Evolutionary conservation across 2,797 vertebrate genomes (phyloP), one percentile per base, ranked within the genome.

Genomic region (Scolopax bukidnonensis): DNA sequence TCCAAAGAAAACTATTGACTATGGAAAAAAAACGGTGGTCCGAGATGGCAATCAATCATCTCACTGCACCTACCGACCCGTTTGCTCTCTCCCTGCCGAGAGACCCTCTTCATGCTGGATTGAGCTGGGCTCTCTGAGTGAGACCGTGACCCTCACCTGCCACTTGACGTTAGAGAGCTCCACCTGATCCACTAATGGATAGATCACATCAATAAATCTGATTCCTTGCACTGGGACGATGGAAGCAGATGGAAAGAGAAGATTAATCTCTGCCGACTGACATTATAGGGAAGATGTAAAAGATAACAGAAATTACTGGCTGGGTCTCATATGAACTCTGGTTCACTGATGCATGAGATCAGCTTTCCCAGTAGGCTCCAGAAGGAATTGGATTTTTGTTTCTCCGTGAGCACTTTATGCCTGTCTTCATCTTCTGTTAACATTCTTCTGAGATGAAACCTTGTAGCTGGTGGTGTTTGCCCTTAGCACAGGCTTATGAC

Each of bases 291-390:
- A 88, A 93, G 84, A 95, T 90, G 64, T 89, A 93, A 96, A 95
- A 95, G 90, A 96, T 90, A 96, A 91, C 86, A 93, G 64, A 95
- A 96, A 95, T 95, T 97, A 92, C 92, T 92, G 78, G 54, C 64
- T 94, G 74, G 75, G 78, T 94, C 83, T 93, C 68, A 51, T 41
- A 77, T 85, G 84, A 96, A 87, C 88, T 92, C 84, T 80, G 64
- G 78, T 65, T 94, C 91, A 83, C 25, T 87, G 91, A 92, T 90
- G 93, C 95, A 93, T 88, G 90, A 93, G 93, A 96, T 94, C 94
- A 93, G 88, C 64, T 65, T 90, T 96, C 91, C 90, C 93, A 96
- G 89, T 80, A 92, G 88, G 68, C 84, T 90, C 77, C 80, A 90
- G 71, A 54, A 96, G 65, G 81, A 94, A 97, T 38, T 74, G 60